Conservation (phyloP, 2,113 vertebrate genomes). For the Myotis davidii region DNA sequence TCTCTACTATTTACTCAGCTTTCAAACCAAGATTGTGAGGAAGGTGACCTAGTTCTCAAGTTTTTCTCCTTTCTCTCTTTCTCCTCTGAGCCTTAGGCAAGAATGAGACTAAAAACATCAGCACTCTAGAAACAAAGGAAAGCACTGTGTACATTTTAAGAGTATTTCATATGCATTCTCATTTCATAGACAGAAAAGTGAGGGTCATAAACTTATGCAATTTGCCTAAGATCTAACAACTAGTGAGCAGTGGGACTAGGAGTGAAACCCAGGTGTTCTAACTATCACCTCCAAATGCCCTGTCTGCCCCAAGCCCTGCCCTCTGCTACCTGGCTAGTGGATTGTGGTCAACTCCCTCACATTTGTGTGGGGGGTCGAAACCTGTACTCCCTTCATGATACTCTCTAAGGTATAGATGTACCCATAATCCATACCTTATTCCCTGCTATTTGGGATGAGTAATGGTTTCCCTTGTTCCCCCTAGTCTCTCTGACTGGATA, state of each 20-base stretch:
- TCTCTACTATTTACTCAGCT: not conserved
- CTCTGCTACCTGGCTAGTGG: not conserved
- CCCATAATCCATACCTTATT: not conserved
- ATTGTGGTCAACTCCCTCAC: not conserved
- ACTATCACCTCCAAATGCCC: not conserved
- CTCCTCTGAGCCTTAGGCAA: not conserved
- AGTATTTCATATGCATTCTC: not conserved
- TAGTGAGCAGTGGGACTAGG: not conserved
- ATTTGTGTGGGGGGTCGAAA: not conserved
- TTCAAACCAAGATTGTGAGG: not conserved
- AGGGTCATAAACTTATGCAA: not conserved
- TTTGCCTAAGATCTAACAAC: not conserved
- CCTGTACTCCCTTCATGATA: not conserved
- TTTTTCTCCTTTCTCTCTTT: not conserved
- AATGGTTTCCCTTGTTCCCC: not conserved
- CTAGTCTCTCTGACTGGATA: not conserved
- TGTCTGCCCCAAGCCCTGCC: not conserved
- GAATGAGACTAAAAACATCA: not conserved
- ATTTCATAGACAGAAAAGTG: not conserved
- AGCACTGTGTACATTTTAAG: not conserved
- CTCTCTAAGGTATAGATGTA: not conserved
- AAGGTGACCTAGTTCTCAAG: slow-evolving; percentile 48
- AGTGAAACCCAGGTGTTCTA: not conserved
- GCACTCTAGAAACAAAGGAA: not conserved
- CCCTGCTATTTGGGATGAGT: not conserved